Base-by-base conservation (phyloP, 1,140 invertebrate genomes). In the Sminthurides bifidus region DNA sequence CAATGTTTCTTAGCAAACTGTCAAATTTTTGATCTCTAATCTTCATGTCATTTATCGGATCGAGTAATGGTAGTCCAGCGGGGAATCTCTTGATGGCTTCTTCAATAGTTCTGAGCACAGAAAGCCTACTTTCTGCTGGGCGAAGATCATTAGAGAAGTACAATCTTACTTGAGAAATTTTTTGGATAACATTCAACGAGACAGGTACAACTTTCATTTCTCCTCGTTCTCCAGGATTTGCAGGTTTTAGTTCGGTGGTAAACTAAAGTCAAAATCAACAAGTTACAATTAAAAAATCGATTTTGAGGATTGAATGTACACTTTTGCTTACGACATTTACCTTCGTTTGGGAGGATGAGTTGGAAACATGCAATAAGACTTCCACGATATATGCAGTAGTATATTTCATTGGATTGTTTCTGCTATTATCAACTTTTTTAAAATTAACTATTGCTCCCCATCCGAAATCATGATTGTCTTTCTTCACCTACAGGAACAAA, bases 381-480 rank as follows among this genome's bases (percentile, higher is more conserved):
- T 95, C 90, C 6, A 92, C 79, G 30, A 88, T 77, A 51, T 92
- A 81, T 10, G 69, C 66, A 30, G 71, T 63, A 12, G 69, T 68
- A 6, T 59, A 53, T 17, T 70, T 67, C 19, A 66, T 54, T 0
- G 71, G 61, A 60, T 71, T 67, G 70, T 77, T 61, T 26, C 60
- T 65, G 24, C 67, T 59, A 41, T 64, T 66, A 33, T 73, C 74
- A 56, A 81, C 74, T 64, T 89, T 90, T 65, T 87, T 85, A 66
- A 92, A 95, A 71, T 93, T 95, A 1, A 98, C 79, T 40, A 98
- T 80, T 24, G 92, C 86, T 31, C 92, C 92, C 93, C 94, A 98
- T 62, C 92, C 93, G 72, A 92, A 98, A 68, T 92, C 84, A 54
- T 86, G 75, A 0, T 83, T 79, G 46, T 83, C 83, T 65, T 83